Evolutionary conservation across 92 coral and sea anemone genomes (phyloP).

Genomic region (Actinernus sp.): DNA sequence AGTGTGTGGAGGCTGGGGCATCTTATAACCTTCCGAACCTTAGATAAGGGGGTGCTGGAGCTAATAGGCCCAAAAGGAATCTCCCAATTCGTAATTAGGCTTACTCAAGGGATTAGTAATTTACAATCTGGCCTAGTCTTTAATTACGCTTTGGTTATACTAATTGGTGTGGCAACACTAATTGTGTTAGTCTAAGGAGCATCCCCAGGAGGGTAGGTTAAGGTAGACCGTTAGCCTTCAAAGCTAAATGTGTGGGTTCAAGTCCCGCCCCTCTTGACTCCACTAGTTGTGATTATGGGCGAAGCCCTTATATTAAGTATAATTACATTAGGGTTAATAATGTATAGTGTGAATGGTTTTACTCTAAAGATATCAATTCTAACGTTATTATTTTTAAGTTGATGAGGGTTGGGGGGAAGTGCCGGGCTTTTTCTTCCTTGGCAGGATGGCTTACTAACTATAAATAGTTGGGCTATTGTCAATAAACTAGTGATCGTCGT

Average conservation of each 20-base stretch:
- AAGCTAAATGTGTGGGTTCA: constrained; percentile 89
- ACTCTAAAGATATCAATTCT: constrained; percentile 72
- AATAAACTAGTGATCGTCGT: constrained; percentile 69
- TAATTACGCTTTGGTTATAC: constrained; percentile 78
- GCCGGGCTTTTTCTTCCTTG: constrained; percentile 62
- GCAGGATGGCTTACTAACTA: constrained; percentile 58
- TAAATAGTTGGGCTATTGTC: constrained; percentile 70
- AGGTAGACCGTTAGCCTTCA: constrained; percentile 88
- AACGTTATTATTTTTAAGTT: constrained; percentile 74
- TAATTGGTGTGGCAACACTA: constrained; percentile 62
- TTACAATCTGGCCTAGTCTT: constrained; percentile 85
- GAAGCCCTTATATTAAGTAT: constrained; percentile 68
- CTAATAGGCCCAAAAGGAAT: constrained; percentile 87
- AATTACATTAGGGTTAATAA: constrained; percentile 60
- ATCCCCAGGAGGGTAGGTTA: constrained; percentile 72
- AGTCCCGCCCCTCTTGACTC: constrained; percentile 80
- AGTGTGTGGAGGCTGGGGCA: constrained; percentile 76
- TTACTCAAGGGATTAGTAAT: constrained; percentile 80
- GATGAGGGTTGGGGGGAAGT: constrained; percentile 33
- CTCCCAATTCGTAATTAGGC: constrained; percentile 63
- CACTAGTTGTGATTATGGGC: constrained; percentile 26
- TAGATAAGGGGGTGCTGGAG: constrained; percentile 85
- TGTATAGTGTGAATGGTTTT: constrained; percentile 71
- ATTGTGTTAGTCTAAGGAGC: neutral
- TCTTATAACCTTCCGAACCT: constrained; percentile 62